Evolutionary conservation across 2,797 vertebrate genomes (phyloP), one percentile per base, ranked within the genome.

Genomic region (Sebastolobus altivelis): DNA sequence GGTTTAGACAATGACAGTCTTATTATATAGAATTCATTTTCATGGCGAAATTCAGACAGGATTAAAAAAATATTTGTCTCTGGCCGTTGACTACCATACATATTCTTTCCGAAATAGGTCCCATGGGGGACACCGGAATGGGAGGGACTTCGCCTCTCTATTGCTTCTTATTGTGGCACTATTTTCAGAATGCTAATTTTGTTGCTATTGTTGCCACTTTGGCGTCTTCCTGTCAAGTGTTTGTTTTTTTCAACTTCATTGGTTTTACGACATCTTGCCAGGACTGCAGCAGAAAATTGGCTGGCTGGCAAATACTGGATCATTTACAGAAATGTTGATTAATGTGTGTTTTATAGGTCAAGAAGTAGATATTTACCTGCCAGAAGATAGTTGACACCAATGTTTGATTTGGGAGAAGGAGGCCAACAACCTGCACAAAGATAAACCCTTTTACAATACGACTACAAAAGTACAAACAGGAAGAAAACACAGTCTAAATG

Each of bases 341-440:
- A 5, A 62, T 9, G 3, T 13, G 43, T 58, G 27, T 8, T 70
- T 14, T 8, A 49, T 6, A n/a, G 56, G 4, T 69, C 0, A 76
- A 52, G 22, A 65, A 35, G 56, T 35, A 1, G 1, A 27, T 55
- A 4, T 55, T 71, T 90, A 99, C 98, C 98, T 99, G 98, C 98
- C 98, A 99, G 88, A 99, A 99, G 78, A 99, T 86, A 1, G 97
- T 98, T 46, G 98, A 97, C 1, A 92, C 88, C 90, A 99, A 72
- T 0, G 97, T 99, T 94, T 99, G 98, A 92, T 97, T 97, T 75
- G 98, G 97, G 85, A 99, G 93, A 40, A 99, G 97, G 38, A 99
- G 97, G 79, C 98, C 98, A 2, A 99, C 96, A 18, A 99, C 97
- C 98, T 99, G 69, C 5, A 85, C 22, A 65, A 40, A 58, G 18